These are phyloP conservation scores for Odontesthes bonariensis DNA, from an alignment of 2,113 vertebrate genomes.

Conservation along the genomic window DNA sequence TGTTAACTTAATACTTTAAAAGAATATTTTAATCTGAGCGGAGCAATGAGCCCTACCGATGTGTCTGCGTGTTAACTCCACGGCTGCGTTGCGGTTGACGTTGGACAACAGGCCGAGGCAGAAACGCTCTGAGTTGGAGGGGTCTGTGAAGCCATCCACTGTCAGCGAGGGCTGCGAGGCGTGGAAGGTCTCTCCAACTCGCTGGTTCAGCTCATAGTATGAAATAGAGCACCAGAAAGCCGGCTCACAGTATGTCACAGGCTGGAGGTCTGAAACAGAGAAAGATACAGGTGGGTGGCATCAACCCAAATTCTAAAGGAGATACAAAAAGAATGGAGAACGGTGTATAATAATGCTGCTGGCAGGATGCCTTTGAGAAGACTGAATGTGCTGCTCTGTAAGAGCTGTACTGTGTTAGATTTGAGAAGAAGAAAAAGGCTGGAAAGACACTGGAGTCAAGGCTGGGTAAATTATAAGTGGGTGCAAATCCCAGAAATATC, in stretches of 20 bases:
- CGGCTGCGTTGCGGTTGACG: constrained; percentile 94
- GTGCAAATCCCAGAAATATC: neutral
- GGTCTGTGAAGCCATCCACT: constrained; percentile 97
- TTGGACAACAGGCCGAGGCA: constrained; percentile 97
- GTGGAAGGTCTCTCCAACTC: constrained; percentile 98
- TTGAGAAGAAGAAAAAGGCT: neutral
- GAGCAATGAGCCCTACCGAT: constrained; percentile 84
- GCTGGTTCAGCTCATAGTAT: constrained; percentile 99
- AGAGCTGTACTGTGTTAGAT: neutral
- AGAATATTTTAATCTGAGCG: neutral
- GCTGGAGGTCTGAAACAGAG: constrained; percentile 90
- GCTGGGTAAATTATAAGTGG: neutral
- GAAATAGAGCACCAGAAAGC: constrained; percentile 99
- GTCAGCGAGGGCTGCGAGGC: constrained; percentile 98
- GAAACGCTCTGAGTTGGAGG: constrained; percentile 98
- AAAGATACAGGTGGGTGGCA: constrained; percentile 1
- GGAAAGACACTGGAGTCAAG: neutral
- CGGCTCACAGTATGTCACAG: constrained; percentile 97
- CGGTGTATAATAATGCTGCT: neutral
- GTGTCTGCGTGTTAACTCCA: constrained; percentile 94
- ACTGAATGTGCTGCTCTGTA: neutral
- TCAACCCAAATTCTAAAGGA: neutral
- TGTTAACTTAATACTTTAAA: neutral
- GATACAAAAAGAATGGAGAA: neutral
- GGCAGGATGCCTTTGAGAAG: neutral